Evolutionary conservation across 2,113 vertebrate species (phyloP), one percentile per base, ranked within the genome.

Genomic region (Potamarius usumacintae): DNA sequence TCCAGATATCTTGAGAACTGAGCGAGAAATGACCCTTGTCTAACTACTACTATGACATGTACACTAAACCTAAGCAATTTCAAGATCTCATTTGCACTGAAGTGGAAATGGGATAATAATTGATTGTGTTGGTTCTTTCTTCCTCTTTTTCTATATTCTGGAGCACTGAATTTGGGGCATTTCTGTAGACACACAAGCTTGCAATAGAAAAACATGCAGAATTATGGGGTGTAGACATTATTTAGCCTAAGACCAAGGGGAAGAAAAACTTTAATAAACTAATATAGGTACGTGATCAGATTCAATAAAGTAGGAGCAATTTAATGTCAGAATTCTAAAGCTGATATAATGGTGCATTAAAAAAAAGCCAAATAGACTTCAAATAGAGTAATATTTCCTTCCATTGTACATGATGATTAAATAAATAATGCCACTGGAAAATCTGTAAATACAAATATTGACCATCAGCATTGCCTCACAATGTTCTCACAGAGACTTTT

Each of bases 101-200:
- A 42, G 42, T 42, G 42, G 42, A 42, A 42, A 42, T 42, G 42
- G 42, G 42, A 42, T 42, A 42, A 42, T 42, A 42, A 72, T 15
- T 74, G 42, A 8, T 25, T 18, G 22, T 27, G 18, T 9, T 69
- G n/a, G 10, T 53, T 74, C 20, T 34, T 82, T 58, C 53, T 82
- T 83, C 67, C 67, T 87, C 22, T 74, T 86, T 86, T 81, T 63
- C 22, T 77, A 0, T 14, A 74, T 20, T 27, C 50, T n/a, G 34
- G 48, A 48, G 12, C 15, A 62, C 60, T 87, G 2, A 2, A 50
- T 52, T 87, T 34, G 22, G 22, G 18, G 22, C 14, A 11, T 86
- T 52, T 86, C 27, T 74, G 12, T 74, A 74, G 1, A 17, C 5
- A 12, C 25, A 20, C 55, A 72, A 71, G 7, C n/a, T 27, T 58